Percentiles rank a stretch among this genome's conserved stretches.
These are phyloP conservation scores for Dromococcyx pavoninus DNA, from an alignment of 2,797 vertebrate species.

Conservation along the genomic window DNA sequence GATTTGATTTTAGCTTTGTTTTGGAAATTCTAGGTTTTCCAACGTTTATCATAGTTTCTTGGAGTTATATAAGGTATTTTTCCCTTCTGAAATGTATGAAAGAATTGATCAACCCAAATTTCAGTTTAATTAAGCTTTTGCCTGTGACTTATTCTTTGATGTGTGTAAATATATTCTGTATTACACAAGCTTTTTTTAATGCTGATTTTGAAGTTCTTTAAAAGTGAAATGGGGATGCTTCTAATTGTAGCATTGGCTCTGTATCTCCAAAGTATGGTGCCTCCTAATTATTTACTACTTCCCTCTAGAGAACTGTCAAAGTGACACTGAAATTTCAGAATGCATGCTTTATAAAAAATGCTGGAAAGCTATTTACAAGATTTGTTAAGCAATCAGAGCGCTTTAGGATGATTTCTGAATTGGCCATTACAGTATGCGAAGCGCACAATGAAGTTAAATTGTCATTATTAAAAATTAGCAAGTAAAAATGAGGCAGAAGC, in stretches of 20 bases:
- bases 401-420: constrained; percentile 52
- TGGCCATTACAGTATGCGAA: constrained; percentile 1
- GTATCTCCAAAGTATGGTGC: constrained; percentile 8
- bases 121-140: constrained; percentile 52
- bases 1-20: background rate
- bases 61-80: constrained; percentile 46
- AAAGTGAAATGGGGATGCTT: constrained; percentile 36
- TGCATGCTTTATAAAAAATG: background rate
- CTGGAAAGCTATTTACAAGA: constrained; percentile 44
- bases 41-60: constrained; percentile 17
- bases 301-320: constrained; percentile 39
- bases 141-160: constrained; percentile 50
- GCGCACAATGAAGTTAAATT: constrained; percentile 45
- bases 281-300: constrained; percentile 60
- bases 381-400: constrained; percentile 56
- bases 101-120: constrained; percentile 51
- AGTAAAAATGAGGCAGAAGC: constrained; percentile 43
- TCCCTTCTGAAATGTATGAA: constrained; percentile 29
- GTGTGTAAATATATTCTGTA: constrained; percentile 57
- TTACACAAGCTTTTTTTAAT: constrained; percentile 23
- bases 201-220: constrained; percentile 53
- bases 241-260: constrained; percentile 48
- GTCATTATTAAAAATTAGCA: constrained; percentile 62
- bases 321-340: constrained; percentile 32
- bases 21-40: background rate